These are phyloP conservation scores for Drosophila ohnishii DNA, from an alignment of 1,140 invertebrate genomes.

Conservation along the genomic window DNA sequence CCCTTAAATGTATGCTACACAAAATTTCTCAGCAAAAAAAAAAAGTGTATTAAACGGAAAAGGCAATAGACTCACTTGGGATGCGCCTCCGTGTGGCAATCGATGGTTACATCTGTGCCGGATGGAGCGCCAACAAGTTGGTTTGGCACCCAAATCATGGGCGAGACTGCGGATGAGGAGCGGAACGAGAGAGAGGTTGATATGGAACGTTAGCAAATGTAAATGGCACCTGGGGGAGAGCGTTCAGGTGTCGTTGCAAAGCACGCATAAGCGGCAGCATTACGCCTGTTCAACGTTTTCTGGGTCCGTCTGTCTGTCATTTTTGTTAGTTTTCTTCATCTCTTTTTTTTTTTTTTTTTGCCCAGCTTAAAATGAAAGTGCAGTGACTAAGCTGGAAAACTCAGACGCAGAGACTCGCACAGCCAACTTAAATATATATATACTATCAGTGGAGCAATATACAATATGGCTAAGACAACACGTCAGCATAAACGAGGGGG, in stretches of 20 bases:
- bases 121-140: conserved; percentile 94
- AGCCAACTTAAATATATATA: conserved; percentile 11
- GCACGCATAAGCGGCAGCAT: conserved; percentile 74
- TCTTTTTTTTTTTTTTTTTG: conserved; percentile 5
- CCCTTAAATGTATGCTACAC: conserved; percentile 33
- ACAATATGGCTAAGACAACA: conserved; percentile 63
- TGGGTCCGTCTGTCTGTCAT: conserved; percentile 8
- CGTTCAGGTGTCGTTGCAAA: conserved; percentile 63
- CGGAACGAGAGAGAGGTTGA: conserved; percentile 24
- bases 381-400: conserved; percentile 77
- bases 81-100: conserved; percentile 96
- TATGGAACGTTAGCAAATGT: conserved; percentile 60
- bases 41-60: conserved; percentile 7
- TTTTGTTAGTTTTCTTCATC: conserved; percentile 7
- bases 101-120: conserved; percentile 94
- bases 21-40: conserved; percentile 15
- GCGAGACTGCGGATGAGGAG: conserved; percentile 87
- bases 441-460: conserved; percentile 40
- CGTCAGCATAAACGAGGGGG: conserved; percentile 37
- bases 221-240: conserved; percentile 55
- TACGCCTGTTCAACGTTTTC: conserved; percentile 67
- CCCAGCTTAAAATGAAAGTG: conserved; percentile 74
- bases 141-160: conserved; percentile 95
- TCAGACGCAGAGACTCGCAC: conserved; percentile 25
- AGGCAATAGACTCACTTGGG: conserved; percentile 84